A percentile compares a stretch with the other conserved stretches of the same genome.
Evolutionary conservation across 2,113 vertebrate species (phyloP).

Genomic region (Haplotaxodon microlepis): DNA sequence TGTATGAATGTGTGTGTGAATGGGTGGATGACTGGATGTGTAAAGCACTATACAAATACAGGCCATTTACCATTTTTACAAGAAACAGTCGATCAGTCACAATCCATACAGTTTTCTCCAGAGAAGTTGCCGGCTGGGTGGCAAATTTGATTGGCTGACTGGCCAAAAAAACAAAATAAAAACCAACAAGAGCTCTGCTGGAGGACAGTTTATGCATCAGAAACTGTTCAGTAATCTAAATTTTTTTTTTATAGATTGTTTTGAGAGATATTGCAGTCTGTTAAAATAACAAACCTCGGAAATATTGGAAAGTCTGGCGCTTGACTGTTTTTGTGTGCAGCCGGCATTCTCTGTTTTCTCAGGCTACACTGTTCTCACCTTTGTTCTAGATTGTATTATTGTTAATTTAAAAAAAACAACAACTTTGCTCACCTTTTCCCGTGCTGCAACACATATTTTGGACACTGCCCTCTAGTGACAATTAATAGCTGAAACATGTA

Average conservation of each 20-base stretch:
- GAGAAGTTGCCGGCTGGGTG: background rate
- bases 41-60: background rate
- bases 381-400: background rate
- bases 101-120: background rate
- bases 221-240: background rate
- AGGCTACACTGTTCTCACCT: background rate
- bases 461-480: background rate
- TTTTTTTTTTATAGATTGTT: background rate
- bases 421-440: background rate
- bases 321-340: background rate
- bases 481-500: background rate
- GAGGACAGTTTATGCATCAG: background rate
- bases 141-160: background rate
- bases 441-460: background rate
- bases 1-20: background rate
- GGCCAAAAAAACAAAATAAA: background rate
- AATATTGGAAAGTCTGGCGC: background rate
- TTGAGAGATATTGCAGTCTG: background rate
- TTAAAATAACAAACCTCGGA: background rate
- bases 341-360: background rate
- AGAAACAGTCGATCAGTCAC: background rate
- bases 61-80: background rate
- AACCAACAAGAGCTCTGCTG: background rate
- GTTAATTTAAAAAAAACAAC: background rate
- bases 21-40: background rate